Percentiles rank a stretch among this genome's conserved stretches.
These are phyloP conservation scores for Prolemur simus DNA, from an alignment of 2,113 vertebrate genomes.

Conservation along the genomic window DNA sequence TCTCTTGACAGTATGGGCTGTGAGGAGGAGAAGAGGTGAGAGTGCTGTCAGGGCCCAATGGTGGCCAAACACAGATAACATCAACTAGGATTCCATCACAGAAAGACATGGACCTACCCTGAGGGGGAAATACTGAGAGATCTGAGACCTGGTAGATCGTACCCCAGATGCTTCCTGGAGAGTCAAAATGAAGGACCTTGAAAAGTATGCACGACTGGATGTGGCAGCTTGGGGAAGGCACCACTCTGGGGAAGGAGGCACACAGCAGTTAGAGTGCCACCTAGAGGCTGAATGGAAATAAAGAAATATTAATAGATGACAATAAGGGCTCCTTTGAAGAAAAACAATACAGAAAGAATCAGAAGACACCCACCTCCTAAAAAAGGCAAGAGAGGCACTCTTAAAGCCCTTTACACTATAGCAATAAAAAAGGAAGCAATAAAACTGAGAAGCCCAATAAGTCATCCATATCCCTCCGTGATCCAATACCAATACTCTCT, in stretches of 20 bases:
- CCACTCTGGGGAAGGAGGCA: background rate
- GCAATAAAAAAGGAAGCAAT: background rate
- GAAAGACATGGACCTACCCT: background rate
- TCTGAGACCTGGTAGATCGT: background rate
- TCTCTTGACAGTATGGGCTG: too few species aligned
- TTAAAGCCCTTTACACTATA: background rate
- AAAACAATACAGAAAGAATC: background rate
- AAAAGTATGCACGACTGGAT: background rate
- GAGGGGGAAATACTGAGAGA: background rate
- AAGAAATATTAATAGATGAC: background rate
- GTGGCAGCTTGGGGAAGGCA: background rate
- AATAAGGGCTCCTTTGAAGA: background rate
- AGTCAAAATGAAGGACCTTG: background rate
- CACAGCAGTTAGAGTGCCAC: background rate
- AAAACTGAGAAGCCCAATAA: background rate
- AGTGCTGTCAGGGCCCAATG: fast-evolving
- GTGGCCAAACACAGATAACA: background rate
- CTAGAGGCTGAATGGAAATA: background rate
- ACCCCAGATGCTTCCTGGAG: background rate
- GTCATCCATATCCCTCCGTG: background rate
- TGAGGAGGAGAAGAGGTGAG: background rate
- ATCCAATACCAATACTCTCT: background rate
- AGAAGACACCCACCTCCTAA: background rate
- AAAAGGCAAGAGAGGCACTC: background rate
- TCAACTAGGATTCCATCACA: background rate